Base-by-base conservation (phyloP, 1,140 invertebrate species). In the Lasioglossum baleicum region DNA sequence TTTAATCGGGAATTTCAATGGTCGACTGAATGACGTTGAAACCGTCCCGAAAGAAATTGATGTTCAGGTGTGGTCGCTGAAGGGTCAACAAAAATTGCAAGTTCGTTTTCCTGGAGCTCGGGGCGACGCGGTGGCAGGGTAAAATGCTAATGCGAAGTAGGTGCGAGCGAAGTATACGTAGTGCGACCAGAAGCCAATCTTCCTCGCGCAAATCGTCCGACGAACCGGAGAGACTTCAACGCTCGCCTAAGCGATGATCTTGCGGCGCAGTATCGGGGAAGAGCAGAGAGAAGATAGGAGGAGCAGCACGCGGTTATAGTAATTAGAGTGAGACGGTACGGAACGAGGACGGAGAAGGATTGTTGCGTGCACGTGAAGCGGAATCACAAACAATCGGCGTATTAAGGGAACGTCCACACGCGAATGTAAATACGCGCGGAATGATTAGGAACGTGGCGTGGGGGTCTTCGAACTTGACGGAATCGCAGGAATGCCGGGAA, bases 361-460 rank as follows among this genome's bases (percentile, higher is more conserved):
- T n/a, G 42, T 85, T 66, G 84, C 84, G 75, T 85, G 83, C 71
- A 74, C 58, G 67, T 64, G 84, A 82, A 75, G 48, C 75, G 75
- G n/a, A 60, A 77, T 56, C 83, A 48, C 85, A 86, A 86, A 86
- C 84, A 86, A 86, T 86, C 64, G 75, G 60, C 31, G 35, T 75
- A 86, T 86, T 86, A 85, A 86, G 83, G 51, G 53, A 82, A 56
- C 44, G 69, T 75, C 71, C 71, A 56, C 83, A 85, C 83, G 80
- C 84, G 75, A 82, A 65, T 75, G 60, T 31, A 51, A 82, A 75
- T 82, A 53, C 5, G n/a, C 44, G 17, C 56, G 56, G 48, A 51
- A 71, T 26, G 84, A 85, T 85, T 82, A 86, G 71, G 20, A 61
- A 64, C 51, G 65, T 31, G 61, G 61, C 71, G 61, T 42, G 75